Conservation (phyloP, 2,797 vertebrate species). For the Loriculus beryllinus region DNA sequence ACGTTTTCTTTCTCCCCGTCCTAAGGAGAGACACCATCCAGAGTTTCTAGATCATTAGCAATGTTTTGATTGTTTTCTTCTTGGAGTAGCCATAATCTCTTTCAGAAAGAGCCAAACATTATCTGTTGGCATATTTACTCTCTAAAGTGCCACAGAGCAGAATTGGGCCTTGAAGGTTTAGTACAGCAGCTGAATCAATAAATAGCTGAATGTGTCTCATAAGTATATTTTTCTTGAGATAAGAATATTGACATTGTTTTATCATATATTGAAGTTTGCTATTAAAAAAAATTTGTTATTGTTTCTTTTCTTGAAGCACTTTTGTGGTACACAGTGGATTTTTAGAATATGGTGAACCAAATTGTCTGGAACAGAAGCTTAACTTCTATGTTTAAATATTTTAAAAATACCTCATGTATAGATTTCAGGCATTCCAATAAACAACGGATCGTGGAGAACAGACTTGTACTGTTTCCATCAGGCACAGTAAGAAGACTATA, state of each 20-base stretch:
- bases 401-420: slow-evolving; percentile 65
- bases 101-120: background rate
- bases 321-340: background rate
- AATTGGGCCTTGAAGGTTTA: background rate
- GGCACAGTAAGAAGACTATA: slow-evolving; percentile 51
- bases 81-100: background rate
- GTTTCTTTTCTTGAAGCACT: slow-evolving; percentile 12
- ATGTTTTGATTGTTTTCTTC: background rate
- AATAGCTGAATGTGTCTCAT: background rate
- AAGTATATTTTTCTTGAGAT: background rate
- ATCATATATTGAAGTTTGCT: background rate
- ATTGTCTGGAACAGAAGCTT: slow-evolving; percentile 42
- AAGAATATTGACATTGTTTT: background rate
- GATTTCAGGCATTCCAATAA: slow-evolving; percentile 68
- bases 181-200: background rate
- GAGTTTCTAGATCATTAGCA: background rate
- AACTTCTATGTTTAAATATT: slow-evolving; percentile 58
- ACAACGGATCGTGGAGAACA: slow-evolving; percentile 59
- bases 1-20: background rate
- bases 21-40: background rate
- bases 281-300: background rate
- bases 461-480: slow-evolving; percentile 49
- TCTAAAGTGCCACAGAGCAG: background rate
- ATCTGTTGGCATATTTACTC: background rate
- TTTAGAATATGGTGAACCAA: slow-evolving; percentile 41